phyloP scores from a whole-genome alignment of 2,888 invertebrate species.

The Rotaria sp. region DNA sequence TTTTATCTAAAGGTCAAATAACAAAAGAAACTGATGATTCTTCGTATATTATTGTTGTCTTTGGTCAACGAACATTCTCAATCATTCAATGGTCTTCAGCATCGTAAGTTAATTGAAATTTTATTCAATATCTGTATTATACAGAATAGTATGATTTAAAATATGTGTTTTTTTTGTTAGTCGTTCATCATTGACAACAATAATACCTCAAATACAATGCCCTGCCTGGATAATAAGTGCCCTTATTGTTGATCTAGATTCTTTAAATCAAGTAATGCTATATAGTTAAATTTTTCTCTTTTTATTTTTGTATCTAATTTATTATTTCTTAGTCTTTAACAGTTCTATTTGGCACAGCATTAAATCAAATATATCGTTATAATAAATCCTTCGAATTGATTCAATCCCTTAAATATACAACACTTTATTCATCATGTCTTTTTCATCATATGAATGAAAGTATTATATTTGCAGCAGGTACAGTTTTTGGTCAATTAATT shows the following conservation, averaged over 20 bases:
- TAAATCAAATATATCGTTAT: conserved; percentile 7
- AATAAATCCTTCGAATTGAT: neutral
- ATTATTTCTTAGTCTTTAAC: neutral
- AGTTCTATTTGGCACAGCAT: neutral
- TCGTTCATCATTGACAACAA: neutral
- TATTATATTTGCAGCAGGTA: neutral
- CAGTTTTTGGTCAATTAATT: neutral
- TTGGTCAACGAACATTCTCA: neutral
- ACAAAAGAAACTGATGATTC: neutral
- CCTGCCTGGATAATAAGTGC: neutral
- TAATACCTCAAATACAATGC: neutral
- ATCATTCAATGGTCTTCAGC: neutral
- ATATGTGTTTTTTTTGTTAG: neutral
- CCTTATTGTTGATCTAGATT: neutral
- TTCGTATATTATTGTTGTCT: neutral
- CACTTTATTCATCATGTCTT: neutral
- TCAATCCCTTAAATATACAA: neutral
- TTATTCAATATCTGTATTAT: too few species aligned
- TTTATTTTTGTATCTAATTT: neutral
- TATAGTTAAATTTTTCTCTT: neutral
- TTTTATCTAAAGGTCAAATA: neutral
- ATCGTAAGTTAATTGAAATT: neutral
- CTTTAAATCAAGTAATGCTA: neutral
- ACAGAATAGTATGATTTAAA: too few species aligned
- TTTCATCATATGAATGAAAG: neutral